Percentiles rank a stretch among this genome's conserved stretches.
phyloP scores from a whole-genome alignment of 2,797 vertebrate genomes.

The Halcyon leucocephala region DNA sequence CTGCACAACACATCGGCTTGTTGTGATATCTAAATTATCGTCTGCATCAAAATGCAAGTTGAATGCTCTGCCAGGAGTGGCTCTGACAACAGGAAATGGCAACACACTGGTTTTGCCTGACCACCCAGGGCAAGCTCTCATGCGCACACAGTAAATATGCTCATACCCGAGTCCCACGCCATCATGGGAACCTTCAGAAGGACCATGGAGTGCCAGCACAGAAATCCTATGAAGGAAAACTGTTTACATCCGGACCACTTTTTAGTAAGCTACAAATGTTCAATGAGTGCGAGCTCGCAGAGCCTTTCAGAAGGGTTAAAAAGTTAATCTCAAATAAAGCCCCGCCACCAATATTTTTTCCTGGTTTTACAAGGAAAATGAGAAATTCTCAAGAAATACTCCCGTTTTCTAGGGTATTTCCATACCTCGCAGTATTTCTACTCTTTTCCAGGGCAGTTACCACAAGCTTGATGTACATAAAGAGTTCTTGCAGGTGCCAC shows the following conservation, averaged over 20 bases:
- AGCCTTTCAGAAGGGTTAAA: background rate
- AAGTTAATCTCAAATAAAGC: background rate
- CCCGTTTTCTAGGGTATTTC: background rate
- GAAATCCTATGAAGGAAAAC: background rate
- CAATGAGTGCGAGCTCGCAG: background rate
- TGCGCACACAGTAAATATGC: fast-evolving
- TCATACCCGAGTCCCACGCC: background rate
- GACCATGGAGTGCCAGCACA: fast-evolving
- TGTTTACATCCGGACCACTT: background rate
- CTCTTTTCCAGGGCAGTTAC: background rate
- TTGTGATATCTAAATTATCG: background rate
- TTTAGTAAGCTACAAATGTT: background rate
- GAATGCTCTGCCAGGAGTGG: background rate
- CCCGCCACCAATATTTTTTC: background rate
- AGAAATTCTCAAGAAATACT: background rate
- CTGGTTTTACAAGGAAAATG: background rate
- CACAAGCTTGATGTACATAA: background rate
- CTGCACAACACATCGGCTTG: background rate
- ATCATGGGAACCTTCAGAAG: fast-evolving
- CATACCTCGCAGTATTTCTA: background rate
- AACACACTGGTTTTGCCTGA: fast-evolving
- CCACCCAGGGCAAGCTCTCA: background rate
- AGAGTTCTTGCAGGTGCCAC: background rate
- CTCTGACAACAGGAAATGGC: background rate
- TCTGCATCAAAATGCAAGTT: background rate